Evolutionary conservation across 2,113 vertebrate species (phyloP), one percentile per base, ranked within the genome.

Genomic region (Rissa tridactyla): DNA sequence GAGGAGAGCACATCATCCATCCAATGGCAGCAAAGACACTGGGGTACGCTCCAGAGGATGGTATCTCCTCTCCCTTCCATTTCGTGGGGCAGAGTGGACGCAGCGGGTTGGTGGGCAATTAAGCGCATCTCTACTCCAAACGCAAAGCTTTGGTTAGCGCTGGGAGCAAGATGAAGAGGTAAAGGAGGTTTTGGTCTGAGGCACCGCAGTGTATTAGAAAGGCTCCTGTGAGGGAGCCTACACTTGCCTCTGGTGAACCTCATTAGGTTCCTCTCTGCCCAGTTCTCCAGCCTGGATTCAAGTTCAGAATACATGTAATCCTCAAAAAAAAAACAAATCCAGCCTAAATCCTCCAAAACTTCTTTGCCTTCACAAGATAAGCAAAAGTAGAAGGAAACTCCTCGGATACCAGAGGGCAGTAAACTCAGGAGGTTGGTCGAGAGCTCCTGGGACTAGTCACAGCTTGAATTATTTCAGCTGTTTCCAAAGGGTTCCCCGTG

Each of bases 41-140:
- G 1, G 23, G 4, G 25, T 29, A 25, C 12, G 2, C 47, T 17
- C 38, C 38, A 20, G 21, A 90, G 62, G 23, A 47, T 20, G 79
- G 54, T 47, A 30, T 47, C 62, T 46, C 69, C 26, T 22, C 26
- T 52, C 70, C 51, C 22, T 30, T 60, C 44, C 44, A 2, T 52
- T 38, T 19, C 54, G 5, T 6, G 5, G 27, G 44, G 26, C 42
- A 55, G 47, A 34, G 42, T 8, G 0, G 1, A 1, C 29, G 5
- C 8, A 44, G 42, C 44, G 51, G 77, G 6, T 15, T 15, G 68
- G 27, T 51, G 69, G 40, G 34, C 2, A 2, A 51, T 60, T 13
- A 15, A 57, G 32, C 14, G 13, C 32, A 5, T 58, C 19, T 90
- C 32, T 21, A 5, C 32, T 60, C 20, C 44, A 42, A 2, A 51